Percentiles rank a stretch among this genome's conserved stretches.
Evolutionary conservation across 2,797 vertebrate species (phyloP).

Genomic region (Gymnoscopelus braueri): DNA sequence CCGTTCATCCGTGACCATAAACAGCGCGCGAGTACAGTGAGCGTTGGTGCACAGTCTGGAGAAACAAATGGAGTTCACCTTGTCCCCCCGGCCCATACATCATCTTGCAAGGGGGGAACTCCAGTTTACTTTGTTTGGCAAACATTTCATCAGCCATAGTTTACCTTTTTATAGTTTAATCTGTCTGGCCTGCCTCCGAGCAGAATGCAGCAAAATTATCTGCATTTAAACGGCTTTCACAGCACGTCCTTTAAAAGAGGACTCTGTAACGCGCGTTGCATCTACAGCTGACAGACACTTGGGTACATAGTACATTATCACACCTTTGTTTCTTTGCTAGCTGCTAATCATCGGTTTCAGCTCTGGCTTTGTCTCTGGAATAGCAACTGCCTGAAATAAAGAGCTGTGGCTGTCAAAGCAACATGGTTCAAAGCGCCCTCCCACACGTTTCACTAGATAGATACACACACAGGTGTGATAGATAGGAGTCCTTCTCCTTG

Average conservation of each 20-base stretch:
- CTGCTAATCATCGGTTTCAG: slow-evolving; percentile 61
- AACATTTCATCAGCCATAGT: slow-evolving; percentile 50
- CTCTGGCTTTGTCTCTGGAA: slow-evolving; percentile 49
- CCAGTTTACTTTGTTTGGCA: slow-evolving; percentile 45
- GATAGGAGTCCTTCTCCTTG: slow-evolving; percentile 63
- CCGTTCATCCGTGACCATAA: slow-evolving; percentile 66
- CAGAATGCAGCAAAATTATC: not conserved
- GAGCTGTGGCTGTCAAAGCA: slow-evolving; percentile 59
- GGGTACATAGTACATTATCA: not conserved
- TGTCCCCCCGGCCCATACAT: slow-evolving; percentile 61
- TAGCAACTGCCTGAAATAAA: slow-evolving; percentile 69
- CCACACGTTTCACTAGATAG: slow-evolving; percentile 29
- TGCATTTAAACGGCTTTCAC: not conserved
- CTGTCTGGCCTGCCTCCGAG: too few species aligned
- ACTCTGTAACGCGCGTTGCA: not conserved
- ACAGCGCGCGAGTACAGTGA: slow-evolving; percentile 53
- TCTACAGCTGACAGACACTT: not conserved
- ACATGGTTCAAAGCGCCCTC: slow-evolving; percentile 53
- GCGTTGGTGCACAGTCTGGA: slow-evolving; percentile 29
- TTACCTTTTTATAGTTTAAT: slow-evolving; percentile 3
- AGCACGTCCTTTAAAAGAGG: too few species aligned
- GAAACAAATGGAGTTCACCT: slow-evolving; percentile 66
- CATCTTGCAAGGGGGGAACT: slow-evolving; percentile 43
- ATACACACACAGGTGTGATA: slow-evolving; percentile 42
- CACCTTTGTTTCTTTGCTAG: slow-evolving; percentile 10